Evolutionary conservation across 2,797 vertebrate species (phyloP), one percentile per base, ranked within the genome.

Genomic region (Cuniculus paca): DNA sequence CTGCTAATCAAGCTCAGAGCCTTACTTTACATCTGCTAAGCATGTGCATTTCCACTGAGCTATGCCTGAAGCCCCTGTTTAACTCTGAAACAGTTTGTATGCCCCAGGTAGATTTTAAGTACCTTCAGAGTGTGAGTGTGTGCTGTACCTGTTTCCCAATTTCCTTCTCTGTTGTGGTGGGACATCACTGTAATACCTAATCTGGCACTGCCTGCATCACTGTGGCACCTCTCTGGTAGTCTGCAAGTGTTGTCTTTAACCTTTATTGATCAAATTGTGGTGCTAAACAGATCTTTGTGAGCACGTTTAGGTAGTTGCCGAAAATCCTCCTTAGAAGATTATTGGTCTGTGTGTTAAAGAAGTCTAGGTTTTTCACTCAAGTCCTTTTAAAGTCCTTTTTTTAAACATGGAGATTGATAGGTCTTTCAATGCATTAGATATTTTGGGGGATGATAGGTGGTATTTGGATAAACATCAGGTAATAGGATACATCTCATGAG

Each of bases 251-350:
- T 91, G 16, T 61, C 34, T 19, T 82, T 97, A 48, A 45, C 45
- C 56, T 87, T 90, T 54, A 52, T 70, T 88, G 72, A 77, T 24
- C 75, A 39, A 94, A 65, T 78, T 88, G 16, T 86, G 28, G 88
- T 83, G n/a, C 7, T 74, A 58, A 58, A 61, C 36, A 48, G 81
- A 77, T 52, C 19, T 83, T 83, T 93, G n/a, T 82, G 54, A 77
- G 78, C 61, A 42, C 5, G 22, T 88, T 75, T 83, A 70, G 56
- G 16, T 83, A 86, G 75, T 92, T 84, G 36, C 6, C 28, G 61
- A 88, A 96, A 86, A 94, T 88, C 36, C 5, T 80, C 65, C 78
- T 79, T 94, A 19, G 75, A 87, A 96, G 58, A 74, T 70, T 74
- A 77, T 17, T 81, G 48, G 54, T 88, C 54, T 68, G 0, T 88